phyloP scores from a whole-genome alignment of 2,113 vertebrate species.

The Eurypyga helias region DNA sequence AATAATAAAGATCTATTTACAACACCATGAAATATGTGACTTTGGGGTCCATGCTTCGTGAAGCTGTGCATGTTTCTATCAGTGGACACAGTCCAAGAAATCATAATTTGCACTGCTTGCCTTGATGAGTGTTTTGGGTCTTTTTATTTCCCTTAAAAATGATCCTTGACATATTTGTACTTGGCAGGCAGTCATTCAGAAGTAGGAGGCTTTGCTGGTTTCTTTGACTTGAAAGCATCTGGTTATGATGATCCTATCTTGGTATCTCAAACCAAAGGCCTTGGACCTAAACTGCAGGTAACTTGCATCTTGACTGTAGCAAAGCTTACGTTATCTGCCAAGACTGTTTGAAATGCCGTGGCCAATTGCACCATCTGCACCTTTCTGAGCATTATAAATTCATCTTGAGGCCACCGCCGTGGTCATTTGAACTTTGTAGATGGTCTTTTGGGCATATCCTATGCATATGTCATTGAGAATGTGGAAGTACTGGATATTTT shows the following conservation, averaged over 20 bases:
- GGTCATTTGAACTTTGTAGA: background rate
- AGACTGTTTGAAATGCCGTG: background rate
- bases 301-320: background rate
- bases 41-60: background rate
- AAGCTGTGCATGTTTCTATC: background rate
- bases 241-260: constrained; percentile 87
- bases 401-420: background rate
- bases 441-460: background rate
- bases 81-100: background rate
- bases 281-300: constrained; percentile 90
- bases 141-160: background rate
- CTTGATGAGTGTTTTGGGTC: background rate
- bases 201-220: constrained; percentile 79
- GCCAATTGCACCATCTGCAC: background rate
- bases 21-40: background rate
- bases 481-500: background rate
- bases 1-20: background rate
- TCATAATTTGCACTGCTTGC: background rate
- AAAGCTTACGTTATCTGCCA: background rate
- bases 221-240: constrained; percentile 86
- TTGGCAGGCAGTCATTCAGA: constrained; percentile 78
- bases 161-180: background rate
- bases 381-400: background rate
- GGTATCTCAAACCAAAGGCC: constrained; percentile 85
- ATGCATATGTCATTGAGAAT: background rate